Base-by-base conservation (phyloP, 1,140 invertebrate genomes). In the Drosophila yakuba region DNA sequence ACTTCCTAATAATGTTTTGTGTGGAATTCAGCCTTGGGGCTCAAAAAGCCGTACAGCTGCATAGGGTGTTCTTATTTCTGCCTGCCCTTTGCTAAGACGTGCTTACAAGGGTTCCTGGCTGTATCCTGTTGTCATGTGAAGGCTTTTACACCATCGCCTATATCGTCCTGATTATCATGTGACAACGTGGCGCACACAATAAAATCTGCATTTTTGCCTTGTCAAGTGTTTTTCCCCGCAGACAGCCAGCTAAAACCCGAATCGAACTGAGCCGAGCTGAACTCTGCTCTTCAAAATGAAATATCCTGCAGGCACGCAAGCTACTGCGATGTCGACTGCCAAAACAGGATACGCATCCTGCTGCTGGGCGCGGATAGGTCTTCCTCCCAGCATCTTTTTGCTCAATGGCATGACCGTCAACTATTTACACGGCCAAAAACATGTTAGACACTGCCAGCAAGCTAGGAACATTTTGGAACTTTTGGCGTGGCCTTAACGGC, bases 171-270 rank as follows among this genome's bases (percentile, higher is more conserved):
- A 88, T 88, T 89, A 88, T 83, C 84, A 63, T 83, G 83, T 88
- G 83, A 89, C 80, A 89, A 88, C 89, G 83, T 77, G 79, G 68
- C 60, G 50, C 76, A 71, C 79, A 71, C 80, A 89, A 88, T 88
- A 89, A 88, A 89, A 88, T 89, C 84, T 83, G 84, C 67, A 88
- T 89, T 88, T 89, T 69, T 71, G 73, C 63, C 60, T 72, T 71
- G 73, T 71, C 78, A 74, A 86, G 74, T 74, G 68, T 52, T 61
- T 44, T 36, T 4, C 4, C 41, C 25, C n/a, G 38, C 48, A 48
- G n/a, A 45, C 20, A 32, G 39, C 64, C 43, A 41, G 32, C 28
- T 35, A 14, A 38, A 38, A 50, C 25, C 36, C 35, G 35, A 60
- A 41, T 23, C 48, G 7, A 48, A 23, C 68, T 15, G 55, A 72